These are phyloP conservation scores for Anagrus nilaparvatae DNA, from an alignment of 1,140 invertebrate genomes.

Conservation along the genomic window DNA sequence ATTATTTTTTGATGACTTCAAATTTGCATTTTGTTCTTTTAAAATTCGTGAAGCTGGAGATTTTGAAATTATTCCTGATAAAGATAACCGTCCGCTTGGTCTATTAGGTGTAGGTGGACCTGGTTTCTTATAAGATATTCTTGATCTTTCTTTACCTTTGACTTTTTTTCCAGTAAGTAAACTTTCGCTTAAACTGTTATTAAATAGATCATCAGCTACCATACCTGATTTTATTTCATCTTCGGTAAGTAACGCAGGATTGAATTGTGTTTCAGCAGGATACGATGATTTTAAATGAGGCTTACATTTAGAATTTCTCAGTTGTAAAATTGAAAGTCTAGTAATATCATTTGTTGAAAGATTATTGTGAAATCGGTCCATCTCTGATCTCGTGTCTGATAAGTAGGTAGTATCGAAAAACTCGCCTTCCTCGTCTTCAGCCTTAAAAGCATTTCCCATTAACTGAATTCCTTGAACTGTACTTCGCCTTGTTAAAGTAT, in stretches of 20 bases:
- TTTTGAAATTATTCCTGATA: slow-evolving; percentile 37
- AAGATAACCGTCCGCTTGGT: slow-evolving; percentile 61
- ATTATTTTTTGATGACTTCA: slow-evolving; percentile 23
- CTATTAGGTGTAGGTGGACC: slow-evolving; percentile 76
- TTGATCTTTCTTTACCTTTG: slow-evolving; percentile 48
- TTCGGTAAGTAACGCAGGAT: slow-evolving; percentile 46
- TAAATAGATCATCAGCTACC: slow-evolving; percentile 39
- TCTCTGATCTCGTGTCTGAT: no score
- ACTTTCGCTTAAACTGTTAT: slow-evolving; percentile 50
- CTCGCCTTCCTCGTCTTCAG: slow-evolving; percentile 75
- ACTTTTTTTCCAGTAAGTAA: slow-evolving; percentile 46
- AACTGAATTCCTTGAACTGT: slow-evolving; percentile 34
- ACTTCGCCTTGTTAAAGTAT: background rate
- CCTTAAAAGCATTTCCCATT: slow-evolving; percentile 52
- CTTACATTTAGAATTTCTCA: slow-evolving; percentile 74
- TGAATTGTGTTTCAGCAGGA: slow-evolving; percentile 73
- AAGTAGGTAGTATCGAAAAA: slow-evolving; percentile 66
- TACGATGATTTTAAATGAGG: slow-evolving; percentile 85
- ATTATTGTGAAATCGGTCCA: slow-evolving; percentile 1
- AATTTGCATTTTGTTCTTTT: slow-evolving; percentile 28
- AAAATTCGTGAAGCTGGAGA: slow-evolving; percentile 27
- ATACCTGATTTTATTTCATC: slow-evolving; percentile 61
- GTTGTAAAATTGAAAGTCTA: slow-evolving; percentile 61
- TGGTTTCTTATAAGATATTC: slow-evolving; percentile 49
- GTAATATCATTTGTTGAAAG: slow-evolving; percentile 20